Evolutionary conservation across 2,113 vertebrate genomes (phyloP), one percentile per base, ranked within the genome.

Genomic region (Bufo bufo): DNA sequence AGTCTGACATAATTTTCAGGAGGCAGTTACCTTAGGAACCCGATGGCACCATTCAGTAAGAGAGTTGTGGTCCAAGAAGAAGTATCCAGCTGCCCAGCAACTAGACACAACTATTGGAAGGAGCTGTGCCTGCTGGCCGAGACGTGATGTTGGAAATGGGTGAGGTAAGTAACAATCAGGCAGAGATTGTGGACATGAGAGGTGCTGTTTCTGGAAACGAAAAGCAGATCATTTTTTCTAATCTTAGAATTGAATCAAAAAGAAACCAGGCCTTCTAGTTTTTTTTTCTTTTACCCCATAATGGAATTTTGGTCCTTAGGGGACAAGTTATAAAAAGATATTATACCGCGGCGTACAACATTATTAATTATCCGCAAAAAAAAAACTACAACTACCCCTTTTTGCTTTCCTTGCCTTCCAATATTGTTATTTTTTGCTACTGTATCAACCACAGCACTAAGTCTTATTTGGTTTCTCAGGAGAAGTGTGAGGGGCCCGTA

Each of bases 351-450:
- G 49, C 11, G 14, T 9, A 3, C 9, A 59, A 59, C 45, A 33
- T 43, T 45, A 58, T 33, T 58, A 12, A 58, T 9, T 8, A 16
- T 33, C 59, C 4, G 4, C 2, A 43, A 5, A 74, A 74, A 47
- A 3, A 59, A 58, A 52, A 58, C 8, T 12, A 14, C 8, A 3
- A 80, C 33, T 33, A 3, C 5, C n/a, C 14, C n/a, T 19, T 33
- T 58, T 47, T 8, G 13, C 23, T 43, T 50, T 47, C 81, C 52
- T 83, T n/a, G 54, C 52, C 7, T 43, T 43, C 19, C n/a, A 54
- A 58, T 85, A 17, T 17, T 86, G 74, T 86, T 86, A 78, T 86
- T 86, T 86, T 78, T 77, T 65, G 72, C 75, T 77, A 78, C 85
- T 65, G 74, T 65, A 77, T 61, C 52, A 61, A 71, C 66, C 17